Percentiles rank a stretch among this genome's conserved stretches.
Conservation (phyloP, 1,140 invertebrate species). For the Heterodera carotae region DNA sequence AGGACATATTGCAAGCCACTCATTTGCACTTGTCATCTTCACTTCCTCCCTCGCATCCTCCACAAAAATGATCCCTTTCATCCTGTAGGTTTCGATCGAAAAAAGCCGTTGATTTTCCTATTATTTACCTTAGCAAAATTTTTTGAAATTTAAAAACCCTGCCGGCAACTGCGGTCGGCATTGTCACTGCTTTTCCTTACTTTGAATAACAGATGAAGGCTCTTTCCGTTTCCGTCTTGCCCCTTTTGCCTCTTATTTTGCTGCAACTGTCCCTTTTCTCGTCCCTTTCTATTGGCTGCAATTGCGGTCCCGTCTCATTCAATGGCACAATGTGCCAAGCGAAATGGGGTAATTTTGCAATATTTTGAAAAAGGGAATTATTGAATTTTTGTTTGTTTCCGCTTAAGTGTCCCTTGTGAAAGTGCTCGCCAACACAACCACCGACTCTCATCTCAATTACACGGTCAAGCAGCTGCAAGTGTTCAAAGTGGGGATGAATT, state of each 20-base stretch:
- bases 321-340: neutral
- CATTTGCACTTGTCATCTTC: too few relatives aligned
- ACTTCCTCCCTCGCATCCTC: too few relatives aligned
- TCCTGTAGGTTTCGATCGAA: too few relatives aligned
- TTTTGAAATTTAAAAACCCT: too few relatives aligned
- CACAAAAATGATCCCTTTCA: too few relatives aligned
- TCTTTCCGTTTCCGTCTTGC: too few relatives aligned
- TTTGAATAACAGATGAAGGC: too few relatives aligned
- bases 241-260: neutral
- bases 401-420: conserved; percentile 5
- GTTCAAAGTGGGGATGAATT: neutral
- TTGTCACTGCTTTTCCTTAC: too few relatives aligned
- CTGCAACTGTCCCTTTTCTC: neutral
- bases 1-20: too few relatives aligned
- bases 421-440: conserved; percentile 2
- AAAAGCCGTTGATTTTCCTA: too few relatives aligned
- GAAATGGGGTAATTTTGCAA: conserved; percentile 9
- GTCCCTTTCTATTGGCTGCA: neutral
- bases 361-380: neutral
- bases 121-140: too few relatives aligned
- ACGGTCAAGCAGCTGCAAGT: neutral
- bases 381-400: neutral
- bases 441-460: neutral
- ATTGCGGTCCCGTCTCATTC: neutral
- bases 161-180: too few relatives aligned